Evolutionary conservation across 2,113 vertebrate genomes (phyloP), one percentile per base, ranked within the genome.

Genomic region (Heterochromis multidens): DNA sequence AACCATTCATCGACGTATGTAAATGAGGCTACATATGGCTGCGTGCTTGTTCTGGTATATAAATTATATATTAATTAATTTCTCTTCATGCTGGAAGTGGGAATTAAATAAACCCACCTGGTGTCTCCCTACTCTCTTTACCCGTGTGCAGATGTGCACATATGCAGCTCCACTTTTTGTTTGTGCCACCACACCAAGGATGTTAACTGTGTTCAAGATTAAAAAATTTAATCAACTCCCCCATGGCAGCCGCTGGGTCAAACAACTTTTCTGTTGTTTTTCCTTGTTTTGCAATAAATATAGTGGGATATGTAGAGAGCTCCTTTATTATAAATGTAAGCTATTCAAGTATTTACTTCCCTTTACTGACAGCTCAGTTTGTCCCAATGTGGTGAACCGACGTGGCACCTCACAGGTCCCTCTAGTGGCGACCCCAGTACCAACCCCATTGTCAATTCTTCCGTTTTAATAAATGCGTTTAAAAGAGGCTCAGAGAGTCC

Each of bases 1-100:
- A n/a, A 40, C 0, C 4, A 5, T 59, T 59, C 3, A 25, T 59
- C 2, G 13, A 12, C 1, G 1, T 59, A 27, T 65, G 33, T 23
- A 23, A 65, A 65, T 37, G 21, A 65, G 33, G 6, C 12, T 33
- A 37, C 23, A 65, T 27, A 67, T 46, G 14, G 65, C 37, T 6
- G 23, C 0, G 37, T 43, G 13, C 35, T 10, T 67, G 63, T 17
- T 43, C 35, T 67, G 13, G 35, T 46, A 40, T 40, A 2, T 40
- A 4, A 23, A 43, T 0, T 7, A n/a, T 40, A 4, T 40, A 43
- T 0, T 7, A n/a, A 43, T 25, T 17, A 43, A 35, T 17, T 43
- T 0, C n/a, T 67, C n/a, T 43, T 17, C 1, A 3, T 17, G 63
- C 11, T 43, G n/a, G 63, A 67, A 25, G 37, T 10, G 37, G 14